Percentiles rank a stretch among this genome's conserved stretches.
Evolutionary conservation across 2,888 invertebrate genomes (phyloP).

Genomic region (Cantharis rufa): DNA sequence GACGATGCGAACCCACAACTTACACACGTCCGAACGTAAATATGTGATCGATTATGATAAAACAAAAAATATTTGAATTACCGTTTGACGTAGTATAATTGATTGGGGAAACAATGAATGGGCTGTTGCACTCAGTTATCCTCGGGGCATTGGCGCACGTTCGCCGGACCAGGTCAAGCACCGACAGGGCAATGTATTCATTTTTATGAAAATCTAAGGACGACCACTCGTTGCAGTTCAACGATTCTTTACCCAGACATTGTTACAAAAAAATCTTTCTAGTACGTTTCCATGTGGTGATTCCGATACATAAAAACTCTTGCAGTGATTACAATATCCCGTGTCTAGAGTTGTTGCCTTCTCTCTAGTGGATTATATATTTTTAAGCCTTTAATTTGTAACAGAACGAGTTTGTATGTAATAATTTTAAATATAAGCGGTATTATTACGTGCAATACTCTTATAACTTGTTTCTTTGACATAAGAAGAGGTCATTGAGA

Average conservation of each 20-base stretch:
- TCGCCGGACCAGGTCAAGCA: slow-evolving; percentile 45
- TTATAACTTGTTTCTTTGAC: neutral
- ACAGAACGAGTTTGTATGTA: neutral
- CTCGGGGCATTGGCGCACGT: slow-evolving; percentile 37
- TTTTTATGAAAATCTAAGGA: slow-evolving; percentile 62
- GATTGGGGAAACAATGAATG: slow-evolving; percentile 31
- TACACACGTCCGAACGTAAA: neutral
- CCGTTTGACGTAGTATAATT: neutral
- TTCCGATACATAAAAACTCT: slow-evolving; percentile 16
- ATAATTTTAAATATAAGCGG: neutral
- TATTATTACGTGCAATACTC: neutral
- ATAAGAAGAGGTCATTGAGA: neutral
- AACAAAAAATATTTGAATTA: neutral
- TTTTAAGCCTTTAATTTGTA: neutral
- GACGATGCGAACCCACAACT: neutral
- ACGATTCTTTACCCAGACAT: slow-evolving; percentile 37
- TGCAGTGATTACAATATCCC: neutral
- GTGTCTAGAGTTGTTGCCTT: neutral
- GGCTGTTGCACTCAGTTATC: slow-evolving; percentile 36
- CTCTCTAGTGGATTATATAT: neutral
- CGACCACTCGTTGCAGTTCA: slow-evolving; percentile 56
- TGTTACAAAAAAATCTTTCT: slow-evolving; percentile 33
- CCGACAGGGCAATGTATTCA: slow-evolving; percentile 58
- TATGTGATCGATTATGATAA: neutral
- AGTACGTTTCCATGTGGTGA: slow-evolving; percentile 33